Conservation (phyloP, 2,113 vertebrate species). For the Galeopterus variegatus region DNA sequence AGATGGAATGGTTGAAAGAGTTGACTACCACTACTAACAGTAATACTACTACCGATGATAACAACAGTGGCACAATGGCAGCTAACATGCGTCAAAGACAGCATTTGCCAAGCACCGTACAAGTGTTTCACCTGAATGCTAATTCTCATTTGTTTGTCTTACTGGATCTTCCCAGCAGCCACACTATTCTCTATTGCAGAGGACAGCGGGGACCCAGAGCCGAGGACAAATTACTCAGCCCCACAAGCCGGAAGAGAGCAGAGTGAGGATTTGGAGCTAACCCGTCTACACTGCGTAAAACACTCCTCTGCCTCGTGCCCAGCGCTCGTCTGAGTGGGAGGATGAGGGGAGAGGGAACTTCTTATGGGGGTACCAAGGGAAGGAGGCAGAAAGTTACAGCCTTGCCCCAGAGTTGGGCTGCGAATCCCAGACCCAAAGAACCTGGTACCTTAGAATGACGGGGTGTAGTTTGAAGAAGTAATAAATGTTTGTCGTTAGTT, state of each 20-base stretch:
- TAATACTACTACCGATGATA: not conserved
- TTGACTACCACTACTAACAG: rapidly evolving
- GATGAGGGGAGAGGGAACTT: too few species aligned
- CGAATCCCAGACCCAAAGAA: not conserved
- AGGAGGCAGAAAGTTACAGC: rapidly evolving
- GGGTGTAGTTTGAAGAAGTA: too few species aligned
- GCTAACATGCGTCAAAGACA: not conserved
- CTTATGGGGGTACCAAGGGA: not conserved
- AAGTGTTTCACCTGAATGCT: not conserved
- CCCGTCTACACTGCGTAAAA: not conserved
- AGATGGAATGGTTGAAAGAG: not conserved
- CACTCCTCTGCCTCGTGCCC: rapidly evolving
- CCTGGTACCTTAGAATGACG: not conserved
- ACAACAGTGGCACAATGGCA: too few species aligned
- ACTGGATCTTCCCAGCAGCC: not conserved
- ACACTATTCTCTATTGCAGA: not conserved
- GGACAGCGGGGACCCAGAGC: not conserved
- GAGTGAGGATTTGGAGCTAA: not conserved
- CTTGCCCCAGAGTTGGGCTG: not conserved
- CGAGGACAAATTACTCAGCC: not conserved
- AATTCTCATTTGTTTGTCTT: not conserved
- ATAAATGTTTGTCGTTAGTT: not conserved
- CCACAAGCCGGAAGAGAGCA: not conserved
- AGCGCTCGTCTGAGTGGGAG: not conserved
- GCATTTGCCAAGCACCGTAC: not conserved